phyloP scores from a whole-genome alignment of 2,888 invertebrate genomes.

The Andricus curvator region DNA sequence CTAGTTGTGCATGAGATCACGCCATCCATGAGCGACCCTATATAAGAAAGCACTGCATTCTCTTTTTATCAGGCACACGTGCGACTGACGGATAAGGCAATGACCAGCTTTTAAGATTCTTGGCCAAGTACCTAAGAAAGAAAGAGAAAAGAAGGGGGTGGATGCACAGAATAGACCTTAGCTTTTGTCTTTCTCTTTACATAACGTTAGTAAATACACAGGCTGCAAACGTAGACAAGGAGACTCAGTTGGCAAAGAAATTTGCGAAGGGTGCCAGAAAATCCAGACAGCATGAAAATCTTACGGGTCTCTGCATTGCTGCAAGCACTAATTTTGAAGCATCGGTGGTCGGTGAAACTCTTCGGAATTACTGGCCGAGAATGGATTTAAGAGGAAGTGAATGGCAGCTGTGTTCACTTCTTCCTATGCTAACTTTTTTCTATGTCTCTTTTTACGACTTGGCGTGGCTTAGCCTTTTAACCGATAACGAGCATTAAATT shows the following conservation, averaged over 20 bases:
- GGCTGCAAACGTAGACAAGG: constrained; percentile 11
- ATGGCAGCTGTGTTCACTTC: constrained; percentile 24
- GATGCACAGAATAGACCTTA: not conserved
- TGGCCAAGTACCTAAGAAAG: constrained; percentile 25
- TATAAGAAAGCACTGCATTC: constrained; percentile 35
- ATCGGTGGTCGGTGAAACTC: constrained; percentile 1
- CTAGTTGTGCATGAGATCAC: constrained; percentile 16
- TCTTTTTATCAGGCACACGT: constrained; percentile 35
- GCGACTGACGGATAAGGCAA: constrained; percentile 29
- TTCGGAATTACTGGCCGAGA: constrained; percentile 13
- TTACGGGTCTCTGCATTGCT: constrained; percentile 1
- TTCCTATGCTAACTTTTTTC: not conserved
- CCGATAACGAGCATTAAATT: not conserved
- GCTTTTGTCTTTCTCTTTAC: constrained; percentile 26
- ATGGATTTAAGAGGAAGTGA: constrained; percentile 29
- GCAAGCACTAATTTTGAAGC: constrained; percentile 33
- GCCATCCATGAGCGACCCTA: not conserved
- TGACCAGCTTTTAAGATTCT: constrained; percentile 21
- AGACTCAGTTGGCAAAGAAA: constrained; percentile 28
- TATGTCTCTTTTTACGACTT: not conserved
- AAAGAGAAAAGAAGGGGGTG: constrained; percentile 18
- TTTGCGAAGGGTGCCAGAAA: constrained; percentile 29
- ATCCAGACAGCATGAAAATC: constrained; percentile 40
- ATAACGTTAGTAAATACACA: constrained; percentile 22
- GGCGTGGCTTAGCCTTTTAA: not conserved